Evolutionary conservation across 2,888 invertebrate genomes (phyloP).

Genomic region (Nowickia ferox): DNA sequence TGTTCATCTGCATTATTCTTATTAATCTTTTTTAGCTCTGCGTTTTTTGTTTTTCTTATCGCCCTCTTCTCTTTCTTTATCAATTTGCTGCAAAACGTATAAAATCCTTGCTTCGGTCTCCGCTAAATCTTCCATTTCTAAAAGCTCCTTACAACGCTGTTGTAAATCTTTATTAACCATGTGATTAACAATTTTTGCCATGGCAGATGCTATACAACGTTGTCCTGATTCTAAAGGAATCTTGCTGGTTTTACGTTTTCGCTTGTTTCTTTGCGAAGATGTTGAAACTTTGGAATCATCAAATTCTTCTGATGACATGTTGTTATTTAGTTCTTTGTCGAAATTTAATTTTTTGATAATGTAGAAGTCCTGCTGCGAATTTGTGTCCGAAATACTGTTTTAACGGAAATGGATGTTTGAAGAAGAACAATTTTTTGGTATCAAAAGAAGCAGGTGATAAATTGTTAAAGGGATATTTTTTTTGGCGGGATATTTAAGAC

Average conservation of each 20-base stretch:
- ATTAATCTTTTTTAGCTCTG: neutral
- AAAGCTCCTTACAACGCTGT: constrained; percentile 73
- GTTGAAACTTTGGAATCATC: neutral
- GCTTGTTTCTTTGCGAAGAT: constrained; percentile 6
- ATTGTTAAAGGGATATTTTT: constrained; percentile 8
- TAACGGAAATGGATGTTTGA: constrained; percentile 30
- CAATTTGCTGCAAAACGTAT: constrained; percentile 61
- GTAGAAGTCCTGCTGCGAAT: neutral
- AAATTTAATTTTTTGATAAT: neutral
- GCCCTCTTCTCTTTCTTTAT: constrained; percentile 33
- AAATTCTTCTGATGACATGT: constrained; percentile 50
- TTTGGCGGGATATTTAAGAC: constrained; percentile 2
- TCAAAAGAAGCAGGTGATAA: neutral
- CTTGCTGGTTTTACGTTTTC: neutral
- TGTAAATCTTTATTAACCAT: constrained; percentile 74
- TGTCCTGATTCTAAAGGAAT: constrained; percentile 59
- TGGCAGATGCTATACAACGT: constrained; percentile 74
- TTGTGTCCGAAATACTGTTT: neutral
- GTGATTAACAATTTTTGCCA: constrained; percentile 76
- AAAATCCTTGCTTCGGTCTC: constrained; percentile 70
- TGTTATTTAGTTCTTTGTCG: neutral
- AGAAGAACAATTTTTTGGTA: neutral
- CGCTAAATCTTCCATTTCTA: constrained; percentile 73
- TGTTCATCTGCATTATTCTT: neutral
- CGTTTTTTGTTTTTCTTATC: constrained; percentile 26